Evolutionary conservation across 2,113 vertebrate species (phyloP), one percentile per base, ranked within the genome.

Genomic region (Telmatochromis brachygnathus): DNA sequence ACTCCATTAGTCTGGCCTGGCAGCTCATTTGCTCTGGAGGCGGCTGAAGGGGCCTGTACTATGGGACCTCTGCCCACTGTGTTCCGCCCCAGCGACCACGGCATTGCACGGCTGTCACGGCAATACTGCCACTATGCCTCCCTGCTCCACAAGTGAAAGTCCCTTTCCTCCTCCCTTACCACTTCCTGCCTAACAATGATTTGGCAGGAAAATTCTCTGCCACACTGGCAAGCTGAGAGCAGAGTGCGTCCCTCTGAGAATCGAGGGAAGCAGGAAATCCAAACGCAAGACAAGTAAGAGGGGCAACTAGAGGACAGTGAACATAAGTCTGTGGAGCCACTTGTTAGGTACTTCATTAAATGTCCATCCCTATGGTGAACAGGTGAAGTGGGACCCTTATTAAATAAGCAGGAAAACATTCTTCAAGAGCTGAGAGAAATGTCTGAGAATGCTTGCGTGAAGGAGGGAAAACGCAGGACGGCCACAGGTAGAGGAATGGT

Each of bases 321-420:
- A 86, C 68, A 42, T n/a, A 88, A 97, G 97, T 97, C 97, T 97
- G 97, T 96, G 95, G 96, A 94, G 96, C 95, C 86, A 97, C 97
- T 97, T 97, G 92, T 97, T 96, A 98, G 98, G 97, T 97, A 98
- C 97, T 98, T 99, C 98, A 99, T 99, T 99, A 98, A 98, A 97
- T 97, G 96, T 96, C 96, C 96, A 94, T 97, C 97, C 97, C 97
- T 95, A 95, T 94, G 97, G 97, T 97, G 97, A 98, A 97, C 97
- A 96, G 97, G 95, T 92, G 88, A 93, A 89, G 94, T 95, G 92
- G 94, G 92, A 90, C 90, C 97, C 98, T 98, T 97, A 97, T 98
- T 98, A 98, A 97, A 97, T 96, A 96, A 97, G 97, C 94, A 96
- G 97, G 97, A 97, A 98, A 97, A 98, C 97, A 98, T 97, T 97